Evolutionary conservation across 1,140 invertebrate genomes (phyloP).

Genomic region (Calliphora vicina): DNA sequence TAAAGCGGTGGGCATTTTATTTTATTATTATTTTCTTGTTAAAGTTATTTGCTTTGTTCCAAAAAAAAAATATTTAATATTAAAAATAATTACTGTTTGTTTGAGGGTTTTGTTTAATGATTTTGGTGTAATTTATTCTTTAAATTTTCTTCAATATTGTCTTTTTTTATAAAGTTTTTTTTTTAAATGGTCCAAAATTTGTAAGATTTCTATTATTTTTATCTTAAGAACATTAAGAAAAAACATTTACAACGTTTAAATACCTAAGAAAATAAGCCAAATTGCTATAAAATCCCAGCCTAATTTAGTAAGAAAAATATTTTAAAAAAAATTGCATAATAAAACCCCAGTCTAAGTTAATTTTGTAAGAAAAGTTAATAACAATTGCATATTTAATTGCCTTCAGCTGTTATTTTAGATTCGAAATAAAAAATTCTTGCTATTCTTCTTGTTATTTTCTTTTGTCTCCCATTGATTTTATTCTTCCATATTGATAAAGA

Average conservation of each 20-base stretch:
- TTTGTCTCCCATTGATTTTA: too few species aligned
- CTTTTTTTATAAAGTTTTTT: neutral
- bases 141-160: neutral
- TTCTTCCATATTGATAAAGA: too few species aligned
- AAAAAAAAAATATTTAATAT: neutral
- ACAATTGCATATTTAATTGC: too few species aligned
- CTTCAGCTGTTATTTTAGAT: too few species aligned
- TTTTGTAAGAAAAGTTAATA: neutral
- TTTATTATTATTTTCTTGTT: neutral
- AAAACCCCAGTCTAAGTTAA: neutral
- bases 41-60: neutral
- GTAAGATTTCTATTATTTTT: too few species aligned
- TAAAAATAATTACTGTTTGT: neutral
- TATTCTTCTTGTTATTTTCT: too few species aligned
- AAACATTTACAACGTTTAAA: neutral
- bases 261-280: neutral
- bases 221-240: neutral
- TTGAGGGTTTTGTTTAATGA: neutral
- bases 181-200: neutral
- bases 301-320: neutral
- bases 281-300: slow-evolving; percentile 15
- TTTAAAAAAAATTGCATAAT: neutral
- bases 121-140: slow-evolving; percentile 15
- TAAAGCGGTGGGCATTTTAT: slow-evolving; percentile 20
- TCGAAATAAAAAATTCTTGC: too few species aligned